Base-by-base conservation (phyloP, 2,797 vertebrate species). In the Syncerus caffer region DNA sequence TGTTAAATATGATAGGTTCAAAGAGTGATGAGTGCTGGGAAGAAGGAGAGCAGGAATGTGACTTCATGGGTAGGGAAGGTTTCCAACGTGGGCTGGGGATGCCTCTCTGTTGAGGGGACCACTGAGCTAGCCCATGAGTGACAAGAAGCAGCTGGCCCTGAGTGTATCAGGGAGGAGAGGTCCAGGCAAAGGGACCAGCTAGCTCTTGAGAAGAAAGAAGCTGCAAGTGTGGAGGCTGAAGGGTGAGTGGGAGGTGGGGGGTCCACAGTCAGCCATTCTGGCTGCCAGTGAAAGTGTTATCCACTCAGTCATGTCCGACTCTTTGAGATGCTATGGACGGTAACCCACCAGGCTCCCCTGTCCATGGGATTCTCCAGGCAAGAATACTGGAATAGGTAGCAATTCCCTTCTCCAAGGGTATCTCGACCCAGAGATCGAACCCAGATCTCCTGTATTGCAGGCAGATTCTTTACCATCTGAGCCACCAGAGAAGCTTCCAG, bases 241-340 rank as follows among this genome's bases (percentile, higher is more conserved):
- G 71, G 3, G 9, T 29, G 7, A 2, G 53, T 10, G 4, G 29
- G 5, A 27, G 23, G 25, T 7, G 21, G 23, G 4, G 34, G 9
- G 3, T 55, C 17, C 0, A 1, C 0, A 0, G 21, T 19, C 7
- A 1, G n/a, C 9, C 57, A 27, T 45, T 60, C 67, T 50, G 25
- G 80, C 60, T 82, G 38, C 85, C 50, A 38, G 5, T 71, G 67
- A 71, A 71, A 71, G 67, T 12, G 19, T 71, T 71, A 71, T 23
- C 19, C 67, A 38, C 19, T 71, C 67, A 71, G 34, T 23, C 19
- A 21, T 71, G 19, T 38, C 67, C 0, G 10, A 38, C 10, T 38
- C 34, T 71, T 71, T 38, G 67, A 71, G 10, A 71, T 11, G 10
- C 19, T 71, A 38, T 71, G 67, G 19, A 38, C 10, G 64, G 34